Percentiles rank a stretch among this genome's conserved stretches.
phyloP scores from a whole-genome alignment of 2,113 vertebrate genomes.

The Labeo rohita region DNA sequence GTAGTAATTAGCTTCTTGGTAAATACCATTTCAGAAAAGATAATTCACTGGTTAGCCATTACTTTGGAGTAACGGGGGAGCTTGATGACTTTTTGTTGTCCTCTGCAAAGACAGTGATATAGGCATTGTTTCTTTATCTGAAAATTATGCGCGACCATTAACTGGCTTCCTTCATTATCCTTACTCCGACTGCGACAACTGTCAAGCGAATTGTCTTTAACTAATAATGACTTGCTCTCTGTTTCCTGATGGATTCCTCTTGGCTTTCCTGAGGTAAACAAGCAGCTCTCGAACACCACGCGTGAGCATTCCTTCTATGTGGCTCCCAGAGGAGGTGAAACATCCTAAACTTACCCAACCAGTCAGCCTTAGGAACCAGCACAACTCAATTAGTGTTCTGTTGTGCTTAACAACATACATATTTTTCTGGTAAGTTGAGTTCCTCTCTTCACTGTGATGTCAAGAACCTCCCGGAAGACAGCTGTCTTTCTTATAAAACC shows the following conservation, averaged over 20 bases:
- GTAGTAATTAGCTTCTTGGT: conserved; percentile 4
- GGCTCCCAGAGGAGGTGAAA: conserved; percentile 60
- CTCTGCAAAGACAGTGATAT: conserved; percentile 35
- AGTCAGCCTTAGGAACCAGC: conserved; percentile 65
- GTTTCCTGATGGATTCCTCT: conserved; percentile 67
- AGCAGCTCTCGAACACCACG: conserved; percentile 54
- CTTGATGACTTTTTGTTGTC: conserved; percentile 44
- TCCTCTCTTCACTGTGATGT: conserved; percentile 54
- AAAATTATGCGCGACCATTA: conserved; percentile 53
- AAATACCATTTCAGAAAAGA: conserved; percentile 7
- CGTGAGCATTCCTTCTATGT: conserved; percentile 62
- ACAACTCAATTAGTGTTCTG: conserved; percentile 66
- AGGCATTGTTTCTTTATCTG: conserved; percentile 51
- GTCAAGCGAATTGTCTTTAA: conserved; percentile 55
- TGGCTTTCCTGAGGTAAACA: conserved; percentile 69
- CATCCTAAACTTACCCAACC: conserved; percentile 57
- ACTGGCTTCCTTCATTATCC: conserved; percentile 53
- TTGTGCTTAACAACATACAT: conserved; percentile 59
- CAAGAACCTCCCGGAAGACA: conserved; percentile 63
- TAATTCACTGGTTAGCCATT: conserved; percentile 14
- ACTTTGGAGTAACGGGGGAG: conserved; percentile 16
- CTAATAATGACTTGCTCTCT: conserved; percentile 56
- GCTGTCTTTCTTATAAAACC: conserved; percentile 28
- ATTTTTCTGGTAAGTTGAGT: conserved; percentile 29
- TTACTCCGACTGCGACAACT: conserved; percentile 46